phyloP scores from a whole-genome alignment of 2,888 invertebrate species.

The Parelbella ahira region DNA sequence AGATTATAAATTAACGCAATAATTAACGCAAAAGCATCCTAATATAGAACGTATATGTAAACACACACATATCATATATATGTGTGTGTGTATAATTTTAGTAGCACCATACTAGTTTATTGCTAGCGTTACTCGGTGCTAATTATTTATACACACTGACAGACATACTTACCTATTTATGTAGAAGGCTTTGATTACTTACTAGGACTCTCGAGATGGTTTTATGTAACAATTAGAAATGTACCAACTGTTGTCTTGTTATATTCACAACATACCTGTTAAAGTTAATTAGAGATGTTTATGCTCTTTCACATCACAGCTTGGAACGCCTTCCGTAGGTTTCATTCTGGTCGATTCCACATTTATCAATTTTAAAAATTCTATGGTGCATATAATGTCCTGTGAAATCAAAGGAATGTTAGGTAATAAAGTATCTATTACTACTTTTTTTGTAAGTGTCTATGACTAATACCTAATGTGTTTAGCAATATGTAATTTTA shows the following conservation, averaged over 20 bases:
- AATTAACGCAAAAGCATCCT: constrained; percentile 3
- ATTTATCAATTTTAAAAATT: constrained; percentile 43
- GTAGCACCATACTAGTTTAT: constrained; percentile 54
- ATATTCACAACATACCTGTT: constrained; percentile 28
- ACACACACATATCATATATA: too few species aligned
- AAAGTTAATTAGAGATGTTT: constrained; percentile 39
- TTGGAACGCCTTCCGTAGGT: constrained; percentile 37
- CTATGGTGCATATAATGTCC: constrained; percentile 64
- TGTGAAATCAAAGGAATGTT: constrained; percentile 54
- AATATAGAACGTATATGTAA: constrained; percentile 2
- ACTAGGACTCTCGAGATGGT: constrained; percentile 15
- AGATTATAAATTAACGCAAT: constrained; percentile 30
- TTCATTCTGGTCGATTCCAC: constrained; percentile 35
- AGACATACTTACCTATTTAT: constrained; percentile 32
- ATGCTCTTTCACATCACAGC: constrained; percentile 41
- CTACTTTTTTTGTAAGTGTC: constrained; percentile 43
- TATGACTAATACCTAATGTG: constrained; percentile 37
- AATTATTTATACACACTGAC: constrained; percentile 41
- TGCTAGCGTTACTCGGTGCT: constrained; percentile 67
- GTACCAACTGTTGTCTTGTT: constrained; percentile 25
- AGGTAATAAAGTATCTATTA: constrained; percentile 40
- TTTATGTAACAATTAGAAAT: constrained; percentile 17
- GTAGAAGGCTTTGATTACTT: constrained; percentile 29
- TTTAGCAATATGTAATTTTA: constrained; percentile 34
- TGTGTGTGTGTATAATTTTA: constrained; percentile 37